Base-by-base conservation (phyloP, 2,888 invertebrate genomes). In the Liopterus haemorrhoidalis region DNA sequence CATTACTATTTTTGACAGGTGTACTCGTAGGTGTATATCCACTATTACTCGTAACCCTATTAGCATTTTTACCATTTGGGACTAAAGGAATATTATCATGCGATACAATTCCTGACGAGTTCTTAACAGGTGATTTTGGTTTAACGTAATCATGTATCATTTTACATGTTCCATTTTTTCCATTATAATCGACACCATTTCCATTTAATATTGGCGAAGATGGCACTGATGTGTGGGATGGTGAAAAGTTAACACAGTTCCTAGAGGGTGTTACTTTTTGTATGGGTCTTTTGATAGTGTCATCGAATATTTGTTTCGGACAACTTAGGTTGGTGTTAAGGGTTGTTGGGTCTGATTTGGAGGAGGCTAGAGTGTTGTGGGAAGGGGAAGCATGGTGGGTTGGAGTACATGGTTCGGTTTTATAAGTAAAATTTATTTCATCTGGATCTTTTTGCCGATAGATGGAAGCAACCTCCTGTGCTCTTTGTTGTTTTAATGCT, bases 401-500 rank as follows among this genome's bases (percentile, higher is more conserved):
- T 56, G 68, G 68, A 25, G 65, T 73, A 66, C 63, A 68, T 45
- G 69, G 69, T 63, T 68, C 68, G 12, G 72, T 72, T 59, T 71
- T 72, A 44, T 76, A 74, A 21, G 69, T 70, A 47, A 72, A 71
- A 55, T 76, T 75, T 45, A 74, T 68, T 37, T 73, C 73, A 4
- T 56, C 52, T 14, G 77, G 75, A 55, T 79, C 75, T 48, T 79
- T 77, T 57, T 80, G 78, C 54, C 81, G 74, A 67, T 87, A 87
- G 48, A 87, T 78, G 50, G 74, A 72, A 37, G 72, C 72, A 33
- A 74, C 74, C 64, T 87, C 88, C 68, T 83, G 85, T 51, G 81
- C 84, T 56, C 90, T 76, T 67, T 90, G 90, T 59, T 86, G 85
- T 67, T 85, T 82, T 63, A 89, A 68, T 46, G 89, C 89, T 75